These are phyloP conservation scores for Seriola dumerili DNA, from an alignment of 2,113 vertebrate species.

Conservation along the genomic window DNA sequence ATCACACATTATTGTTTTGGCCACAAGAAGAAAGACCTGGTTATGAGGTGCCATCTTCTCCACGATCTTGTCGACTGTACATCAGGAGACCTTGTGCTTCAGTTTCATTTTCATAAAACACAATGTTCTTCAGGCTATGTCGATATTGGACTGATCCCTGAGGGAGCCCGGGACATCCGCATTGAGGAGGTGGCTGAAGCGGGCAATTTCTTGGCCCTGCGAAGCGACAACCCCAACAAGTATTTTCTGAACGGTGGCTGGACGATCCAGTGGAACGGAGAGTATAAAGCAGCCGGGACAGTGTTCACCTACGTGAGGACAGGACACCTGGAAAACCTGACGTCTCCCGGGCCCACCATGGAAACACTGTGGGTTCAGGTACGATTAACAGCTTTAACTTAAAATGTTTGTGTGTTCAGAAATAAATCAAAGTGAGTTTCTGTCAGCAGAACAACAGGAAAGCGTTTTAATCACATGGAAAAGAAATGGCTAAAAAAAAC, in stretches of 20 bases:
- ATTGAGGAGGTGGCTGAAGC: constrained; percentile 93
- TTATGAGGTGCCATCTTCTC: neutral
- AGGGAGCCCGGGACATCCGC: constrained; percentile 90
- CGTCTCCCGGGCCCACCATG: constrained; percentile 91
- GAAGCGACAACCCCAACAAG: constrained; percentile 88
- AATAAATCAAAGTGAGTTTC: neutral
- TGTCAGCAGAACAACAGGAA: neutral
- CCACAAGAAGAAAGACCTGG: no score
- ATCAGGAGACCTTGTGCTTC: neutral
- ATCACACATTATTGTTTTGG: no score
- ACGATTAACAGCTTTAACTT: neutral
- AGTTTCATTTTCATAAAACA: neutral
- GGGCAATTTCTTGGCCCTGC: constrained; percentile 92
- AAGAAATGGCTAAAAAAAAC: neutral
- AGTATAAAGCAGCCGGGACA: constrained; percentile 93
- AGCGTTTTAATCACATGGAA: neutral
- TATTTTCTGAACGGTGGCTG: constrained; percentile 96
- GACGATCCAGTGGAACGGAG: constrained; percentile 97
- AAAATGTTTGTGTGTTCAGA: neutral
- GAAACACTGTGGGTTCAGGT: constrained; percentile 98
- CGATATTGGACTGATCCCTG: constrained; percentile 93
- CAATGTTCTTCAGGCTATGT: constrained; percentile 88
- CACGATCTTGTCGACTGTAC: neutral
- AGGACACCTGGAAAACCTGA: constrained; percentile 94
- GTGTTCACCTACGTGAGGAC: constrained; percentile 93